Evolutionary conservation across 2,888 invertebrate species (phyloP).

Genomic region (Agonum fuliginosum): DNA sequence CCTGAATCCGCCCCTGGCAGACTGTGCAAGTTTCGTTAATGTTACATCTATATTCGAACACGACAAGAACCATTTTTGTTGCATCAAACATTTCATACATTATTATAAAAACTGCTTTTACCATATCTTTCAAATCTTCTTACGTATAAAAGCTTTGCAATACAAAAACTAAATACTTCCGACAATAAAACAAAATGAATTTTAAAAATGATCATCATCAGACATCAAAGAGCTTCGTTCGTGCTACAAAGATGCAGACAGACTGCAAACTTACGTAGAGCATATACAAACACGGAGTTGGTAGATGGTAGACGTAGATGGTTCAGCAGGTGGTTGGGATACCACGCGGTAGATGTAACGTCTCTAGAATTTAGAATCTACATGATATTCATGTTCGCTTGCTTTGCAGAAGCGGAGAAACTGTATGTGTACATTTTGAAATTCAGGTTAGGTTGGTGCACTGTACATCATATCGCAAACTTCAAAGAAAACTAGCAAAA

Average conservation of each 20-base stretch:
- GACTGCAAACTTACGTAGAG: slow-evolving; percentile 15
- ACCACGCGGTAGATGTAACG: slow-evolving; percentile 2
- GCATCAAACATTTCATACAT: no score
- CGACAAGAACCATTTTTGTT: no score
- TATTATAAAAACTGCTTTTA: no score
- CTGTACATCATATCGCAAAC: no score
- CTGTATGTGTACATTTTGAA: no score
- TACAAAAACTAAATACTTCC: slow-evolving; percentile 7
- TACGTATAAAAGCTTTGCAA: slow-evolving; percentile 6
- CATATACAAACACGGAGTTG: background rate
- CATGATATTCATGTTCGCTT: background rate
- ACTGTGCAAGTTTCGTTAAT: no score
- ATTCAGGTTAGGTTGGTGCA: no score
- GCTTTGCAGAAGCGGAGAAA: background rate
- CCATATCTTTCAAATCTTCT: slow-evolving; percentile 33
- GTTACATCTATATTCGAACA: no score
- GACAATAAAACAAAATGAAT: slow-evolving; percentile 9
- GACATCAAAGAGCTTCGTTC: slow-evolving; percentile 36
- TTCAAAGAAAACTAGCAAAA: no score
- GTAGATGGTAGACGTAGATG: slow-evolving; percentile 9
- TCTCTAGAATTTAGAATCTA: background rate
- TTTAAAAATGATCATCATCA: slow-evolving; percentile 36
- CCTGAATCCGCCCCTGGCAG: no score
- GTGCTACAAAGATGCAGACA: background rate
- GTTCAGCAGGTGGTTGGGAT: slow-evolving; percentile 24